These are phyloP conservation scores for Rhyacichthys aspro DNA, from an alignment of 2,797 vertebrate species.

Conservation along the genomic window DNA sequence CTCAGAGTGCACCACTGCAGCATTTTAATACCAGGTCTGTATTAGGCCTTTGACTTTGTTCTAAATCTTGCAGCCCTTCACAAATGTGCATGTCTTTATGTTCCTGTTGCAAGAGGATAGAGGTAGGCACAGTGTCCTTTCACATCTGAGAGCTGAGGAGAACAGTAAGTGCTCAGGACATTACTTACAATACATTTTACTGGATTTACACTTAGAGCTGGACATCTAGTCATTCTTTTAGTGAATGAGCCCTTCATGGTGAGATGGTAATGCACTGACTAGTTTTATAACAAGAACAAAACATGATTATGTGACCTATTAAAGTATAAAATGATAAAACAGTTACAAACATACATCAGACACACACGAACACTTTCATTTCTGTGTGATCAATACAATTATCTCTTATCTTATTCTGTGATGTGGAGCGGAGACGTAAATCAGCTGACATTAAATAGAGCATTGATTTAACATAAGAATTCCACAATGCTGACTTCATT, in stretches of 20 bases:
- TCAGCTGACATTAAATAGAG: background rate
- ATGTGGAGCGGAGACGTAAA: background rate
- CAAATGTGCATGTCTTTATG: background rate
- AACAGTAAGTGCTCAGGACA: background rate
- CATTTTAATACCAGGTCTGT: background rate
- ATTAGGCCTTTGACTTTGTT: slow-evolving; percentile 17
- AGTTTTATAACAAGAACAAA: background rate
- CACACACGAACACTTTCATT: slow-evolving; percentile 6
- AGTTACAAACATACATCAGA: slow-evolving; percentile 1
- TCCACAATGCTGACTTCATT: slow-evolving; percentile 9
- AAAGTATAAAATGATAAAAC: slow-evolving; percentile 18
- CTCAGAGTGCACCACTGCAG: no score
- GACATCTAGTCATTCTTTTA: background rate
- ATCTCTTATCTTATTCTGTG: slow-evolving; percentile 10
- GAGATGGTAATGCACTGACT: background rate
- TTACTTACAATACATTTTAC: background rate
- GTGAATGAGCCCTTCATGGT: slow-evolving; percentile 1
- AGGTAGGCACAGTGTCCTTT: background rate
- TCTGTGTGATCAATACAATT: slow-evolving; percentile 6
- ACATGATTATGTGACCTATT: slow-evolving; percentile 2
- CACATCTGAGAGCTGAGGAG: background rate
- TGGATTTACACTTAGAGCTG: no score
- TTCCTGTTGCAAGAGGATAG: background rate
- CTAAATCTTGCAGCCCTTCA: slow-evolving; percentile 25
- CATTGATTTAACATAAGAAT: background rate